Evolutionary conservation across 1,140 invertebrate genomes (phyloP).

Genomic region (Drosophila punjabiensis): DNA sequence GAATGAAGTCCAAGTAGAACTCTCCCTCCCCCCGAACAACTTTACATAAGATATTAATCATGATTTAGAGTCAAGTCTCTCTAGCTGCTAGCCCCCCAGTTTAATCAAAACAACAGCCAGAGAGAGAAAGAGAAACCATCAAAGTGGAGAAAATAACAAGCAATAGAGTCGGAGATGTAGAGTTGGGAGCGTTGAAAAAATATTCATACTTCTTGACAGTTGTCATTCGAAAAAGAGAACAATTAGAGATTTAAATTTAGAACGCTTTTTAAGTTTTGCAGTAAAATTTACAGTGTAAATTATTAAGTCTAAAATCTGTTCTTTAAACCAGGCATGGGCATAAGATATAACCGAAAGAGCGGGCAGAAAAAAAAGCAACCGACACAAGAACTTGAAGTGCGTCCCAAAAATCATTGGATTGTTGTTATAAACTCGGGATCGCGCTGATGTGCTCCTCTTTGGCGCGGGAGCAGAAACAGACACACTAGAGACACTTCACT

Average conservation of each 20-base stretch:
- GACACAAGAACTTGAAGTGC: too few relatives aligned
- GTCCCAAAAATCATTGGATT: too few relatives aligned
- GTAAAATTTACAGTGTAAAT: too few relatives aligned
- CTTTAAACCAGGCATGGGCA: too few relatives aligned
- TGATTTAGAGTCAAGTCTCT: slow-evolving; percentile 32
- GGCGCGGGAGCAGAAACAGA: too few relatives aligned
- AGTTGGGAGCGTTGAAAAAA: neutral
- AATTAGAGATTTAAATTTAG: neutral
- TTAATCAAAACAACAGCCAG: slow-evolving; percentile 40
- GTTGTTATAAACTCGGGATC: too few relatives aligned
- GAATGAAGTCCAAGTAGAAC: slow-evolving; percentile 40
- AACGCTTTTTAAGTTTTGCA: neutral
- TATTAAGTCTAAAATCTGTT: neutral
- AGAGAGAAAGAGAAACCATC: slow-evolving; percentile 21
- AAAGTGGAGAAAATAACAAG: slow-evolving; percentile 30
- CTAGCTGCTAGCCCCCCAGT: slow-evolving; percentile 9
- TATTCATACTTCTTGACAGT: slow-evolving; percentile 7
- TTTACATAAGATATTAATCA: slow-evolving; percentile 51
- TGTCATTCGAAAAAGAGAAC: neutral
- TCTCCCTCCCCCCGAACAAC: slow-evolving; percentile 2
- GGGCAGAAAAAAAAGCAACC: too few relatives aligned
- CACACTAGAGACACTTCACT: too few relatives aligned
- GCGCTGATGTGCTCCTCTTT: too few relatives aligned
- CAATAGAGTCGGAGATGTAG: slow-evolving; percentile 1
- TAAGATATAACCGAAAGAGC: too few relatives aligned